Evolutionary conservation across 2,113 vertebrate genomes (phyloP).

Genomic region (Tretioscincus oriximinensis): DNA sequence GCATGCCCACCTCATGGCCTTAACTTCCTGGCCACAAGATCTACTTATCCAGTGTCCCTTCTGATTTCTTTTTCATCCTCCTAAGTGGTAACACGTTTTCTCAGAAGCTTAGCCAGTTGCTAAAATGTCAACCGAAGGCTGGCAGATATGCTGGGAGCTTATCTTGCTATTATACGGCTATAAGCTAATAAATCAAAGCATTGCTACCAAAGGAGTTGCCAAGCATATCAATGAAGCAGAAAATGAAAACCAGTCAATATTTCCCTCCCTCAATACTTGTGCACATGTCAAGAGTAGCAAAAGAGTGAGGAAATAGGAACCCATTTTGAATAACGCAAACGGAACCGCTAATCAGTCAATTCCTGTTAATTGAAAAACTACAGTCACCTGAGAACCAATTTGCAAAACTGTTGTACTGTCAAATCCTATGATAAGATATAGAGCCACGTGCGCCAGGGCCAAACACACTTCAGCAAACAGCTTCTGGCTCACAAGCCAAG

Average conservation of each 20-base stretch:
- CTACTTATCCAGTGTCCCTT: not conserved
- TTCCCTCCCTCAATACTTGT: slow-evolving; percentile 29
- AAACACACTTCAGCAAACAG: slow-evolving; percentile 67
- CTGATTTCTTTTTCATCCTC: not conserved
- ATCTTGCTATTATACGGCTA: slow-evolving; percentile 11
- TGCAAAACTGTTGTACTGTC: slow-evolving; percentile 54
- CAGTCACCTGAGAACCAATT: slow-evolving; percentile 56
- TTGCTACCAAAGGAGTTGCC: not conserved
- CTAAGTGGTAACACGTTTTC: not conserved
- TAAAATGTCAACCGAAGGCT: not conserved
- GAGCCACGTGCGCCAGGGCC: slow-evolving; percentile 41
- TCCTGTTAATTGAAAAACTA: slow-evolving; percentile 58
- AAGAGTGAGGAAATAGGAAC: slow-evolving; percentile 36
- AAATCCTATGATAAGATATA: slow-evolving; percentile 67
- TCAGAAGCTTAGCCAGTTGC: not conserved
- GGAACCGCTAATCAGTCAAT: slow-evolving; percentile 58
- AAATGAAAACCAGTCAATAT: not conserved
- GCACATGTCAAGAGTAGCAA: slow-evolving; percentile 32
- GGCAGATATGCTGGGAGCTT: not conserved
- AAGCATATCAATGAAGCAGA: not conserved
- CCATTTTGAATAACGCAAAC: slow-evolving; percentile 50
- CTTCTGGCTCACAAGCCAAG: slow-evolving; percentile 66
- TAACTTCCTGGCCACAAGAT: not conserved
- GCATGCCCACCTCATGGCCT: not conserved
- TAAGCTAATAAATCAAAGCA: slow-evolving; percentile 32